These are phyloP conservation scores for Tetramorium parvispinum DNA, from an alignment of 1,140 invertebrate species.

Conservation along the genomic window DNA sequence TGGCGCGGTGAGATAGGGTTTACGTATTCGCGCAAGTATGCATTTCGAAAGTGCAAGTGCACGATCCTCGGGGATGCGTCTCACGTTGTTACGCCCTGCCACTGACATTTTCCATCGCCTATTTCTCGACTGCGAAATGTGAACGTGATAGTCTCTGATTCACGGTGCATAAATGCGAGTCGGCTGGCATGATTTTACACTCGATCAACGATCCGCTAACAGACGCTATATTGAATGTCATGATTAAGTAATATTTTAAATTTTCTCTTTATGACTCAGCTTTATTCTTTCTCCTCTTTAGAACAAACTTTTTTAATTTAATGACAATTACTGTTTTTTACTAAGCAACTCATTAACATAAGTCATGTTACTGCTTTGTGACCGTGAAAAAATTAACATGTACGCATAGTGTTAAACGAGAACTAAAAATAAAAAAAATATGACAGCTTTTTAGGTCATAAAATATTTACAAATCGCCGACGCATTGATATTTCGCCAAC, in stretches of 20 bases:
- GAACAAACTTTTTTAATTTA: neutral
- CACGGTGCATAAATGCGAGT: slow-evolving; percentile 13
- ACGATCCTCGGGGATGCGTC: slow-evolving; percentile 68
- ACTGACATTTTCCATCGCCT: slow-evolving; percentile 69
- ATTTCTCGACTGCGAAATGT: slow-evolving; percentile 40
- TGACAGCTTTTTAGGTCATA: neutral
- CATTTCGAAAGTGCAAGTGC: slow-evolving; percentile 76
- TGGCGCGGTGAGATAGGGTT: slow-evolving; percentile 22
- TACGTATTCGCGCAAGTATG: slow-evolving; percentile 67
- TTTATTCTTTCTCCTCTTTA: neutral
- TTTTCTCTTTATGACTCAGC: neutral
- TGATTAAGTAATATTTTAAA: slow-evolving; percentile 4
- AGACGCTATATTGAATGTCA: neutral
- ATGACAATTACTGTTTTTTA: neutral
- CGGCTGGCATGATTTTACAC: slow-evolving; percentile 6
- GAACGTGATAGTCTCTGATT: slow-evolving; percentile 52
- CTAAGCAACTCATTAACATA: neutral
- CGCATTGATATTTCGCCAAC: slow-evolving; percentile 68
- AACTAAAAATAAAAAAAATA: neutral
- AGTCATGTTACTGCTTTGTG: neutral
- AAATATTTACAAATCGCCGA: slow-evolving; percentile 36
- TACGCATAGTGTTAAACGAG: neutral
- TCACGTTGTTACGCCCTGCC: slow-evolving; percentile 72
- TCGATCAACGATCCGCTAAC: slow-evolving; percentile 2
- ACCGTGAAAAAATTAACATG: neutral